Evolutionary conservation across 2,113 vertebrate genomes (phyloP), one percentile per base, ranked within the genome.

Genomic region (Chlamydotis undulata): DNA sequence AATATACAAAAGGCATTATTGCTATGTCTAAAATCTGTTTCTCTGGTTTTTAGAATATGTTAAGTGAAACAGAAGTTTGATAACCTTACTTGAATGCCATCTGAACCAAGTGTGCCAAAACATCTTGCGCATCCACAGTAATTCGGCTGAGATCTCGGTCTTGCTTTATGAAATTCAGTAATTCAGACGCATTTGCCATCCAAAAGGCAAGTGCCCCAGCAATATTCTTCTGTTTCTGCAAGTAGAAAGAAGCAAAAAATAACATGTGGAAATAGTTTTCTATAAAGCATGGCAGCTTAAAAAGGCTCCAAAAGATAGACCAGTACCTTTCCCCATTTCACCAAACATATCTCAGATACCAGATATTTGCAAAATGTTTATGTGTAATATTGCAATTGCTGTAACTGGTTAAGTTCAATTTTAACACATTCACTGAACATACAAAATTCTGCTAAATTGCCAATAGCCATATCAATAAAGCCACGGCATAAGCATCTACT

Each of bases 141-240:
- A 99, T 96, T 50, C 99, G 99, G 45, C 99, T 99, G 33, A 99
- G 98, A 95, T 99, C 99, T 75, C 98, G 96, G 97, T 99, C 99
- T 98, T 99, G 99, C 93, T 99, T 99, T 96, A 99, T 97, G 95
- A 99, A 99, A 98, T 99, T 99, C 92, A 99, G 98, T 60, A 99
- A 98, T 90, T 99, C 99, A 3, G 99, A 99, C 24, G 99, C 99
- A 60, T 99, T 99, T 94, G 99, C 99, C 99, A 99, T 99, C 99
- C 99, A 99, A 97, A 99, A 99, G 60, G 99, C 99, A 97, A 99
- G 99, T 8, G 99, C 99, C 29, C 99, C 99, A 6, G 99, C 99
- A 13, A 99, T 99, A 96, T 99, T 99, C 98, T 99, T 99, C 98
- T 99, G 99, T 91, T 99, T 99, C 99, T 99, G 98, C 71, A 97